Base-by-base conservation (phyloP, 2,113 vertebrate species). In the Pandion haliaetus region DNA sequence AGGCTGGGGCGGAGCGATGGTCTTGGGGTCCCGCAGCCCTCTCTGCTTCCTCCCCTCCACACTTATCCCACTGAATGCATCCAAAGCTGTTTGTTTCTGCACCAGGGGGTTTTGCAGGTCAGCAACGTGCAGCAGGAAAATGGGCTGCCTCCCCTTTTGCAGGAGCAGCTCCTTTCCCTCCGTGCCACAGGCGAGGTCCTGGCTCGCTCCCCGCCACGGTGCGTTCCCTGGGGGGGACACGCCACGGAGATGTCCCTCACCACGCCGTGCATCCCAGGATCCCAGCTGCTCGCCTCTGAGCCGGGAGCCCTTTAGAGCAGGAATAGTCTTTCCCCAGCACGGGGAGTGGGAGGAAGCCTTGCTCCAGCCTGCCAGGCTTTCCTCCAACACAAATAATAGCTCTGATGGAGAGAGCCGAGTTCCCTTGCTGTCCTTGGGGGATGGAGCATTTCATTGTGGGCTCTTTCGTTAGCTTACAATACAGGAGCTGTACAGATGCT, bases 401-500 rank as follows among this genome's bases (percentile, higher is more conserved):
- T 58, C 74, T 62, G 45, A n/a, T 0, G 4, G 79, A 11, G 88
- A 12, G 38, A 9, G 38, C 25, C 0, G 44, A 5, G 66, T 31
- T 92, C 47, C 78, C 70, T 50, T 2, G 0, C 29, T 1, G 7
- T 65, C 88, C 85, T 23, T 0, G 2, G 88, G 77, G 74, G 73
- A 50, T 6, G 12, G 21, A 82, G 47, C 1, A 1, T n/a, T 93
- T 93, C 78, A 79, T 74, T 31, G 50, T 28, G 82, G 79, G 82
- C 80, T 96, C 50, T 71, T 89, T 63, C 88, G 80, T 85, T 19
- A 83, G 54, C 34, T 80, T 2, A 44, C 62, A 2, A 2, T 9
- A 14, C 85, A 21, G 82, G 91, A 92, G 95, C 85, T 52, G 70
- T 61, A 59, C 96, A 95, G 94, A 82, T 96, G 93, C 93, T 61